A percentile compares a stretch with the other conserved stretches of the same genome.
These are phyloP conservation scores for Empidonax traillii DNA, from an alignment of 2,113 vertebrate genomes.

Conservation along the genomic window DNA sequence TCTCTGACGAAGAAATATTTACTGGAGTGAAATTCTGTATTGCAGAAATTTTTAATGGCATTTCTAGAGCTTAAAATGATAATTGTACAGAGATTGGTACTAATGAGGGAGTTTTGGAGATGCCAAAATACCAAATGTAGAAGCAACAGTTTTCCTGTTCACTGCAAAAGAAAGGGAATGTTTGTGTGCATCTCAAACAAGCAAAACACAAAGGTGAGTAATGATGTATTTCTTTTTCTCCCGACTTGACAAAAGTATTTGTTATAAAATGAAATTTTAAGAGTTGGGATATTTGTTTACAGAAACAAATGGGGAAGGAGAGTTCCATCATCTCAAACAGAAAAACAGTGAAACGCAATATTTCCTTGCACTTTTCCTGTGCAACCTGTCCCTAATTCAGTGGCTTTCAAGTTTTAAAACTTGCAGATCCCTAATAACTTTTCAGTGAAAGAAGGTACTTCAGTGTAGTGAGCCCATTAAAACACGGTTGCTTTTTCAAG, in stretches of 20 bases:
- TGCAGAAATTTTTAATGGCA: background rate
- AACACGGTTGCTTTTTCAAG: background rate
- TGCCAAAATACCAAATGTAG: background rate
- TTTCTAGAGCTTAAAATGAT: background rate
- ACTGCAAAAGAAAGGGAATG: background rate
- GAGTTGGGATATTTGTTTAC: background rate
- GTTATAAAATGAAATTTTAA: background rate
- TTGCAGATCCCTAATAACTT: background rate
- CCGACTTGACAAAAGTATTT: background rate
- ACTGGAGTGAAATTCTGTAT: background rate
- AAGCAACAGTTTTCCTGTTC: background rate
- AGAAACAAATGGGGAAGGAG: background rate
- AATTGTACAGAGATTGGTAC: background rate
- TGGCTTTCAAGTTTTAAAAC: background rate
- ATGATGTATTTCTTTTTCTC: rapidly evolving
- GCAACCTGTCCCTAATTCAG: background rate
- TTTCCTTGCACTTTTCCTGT: background rate
- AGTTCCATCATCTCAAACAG: background rate
- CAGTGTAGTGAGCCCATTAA: background rate
- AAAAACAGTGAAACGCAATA: background rate
- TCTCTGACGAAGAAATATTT: background rate
- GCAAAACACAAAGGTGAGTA: background rate
- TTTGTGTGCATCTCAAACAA: background rate
- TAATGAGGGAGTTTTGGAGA: background rate
- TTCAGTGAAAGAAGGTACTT: background rate